Conservation (phyloP, 37 sponge, comb jelly and placozoan species). For the Spongia lamella region DNA sequence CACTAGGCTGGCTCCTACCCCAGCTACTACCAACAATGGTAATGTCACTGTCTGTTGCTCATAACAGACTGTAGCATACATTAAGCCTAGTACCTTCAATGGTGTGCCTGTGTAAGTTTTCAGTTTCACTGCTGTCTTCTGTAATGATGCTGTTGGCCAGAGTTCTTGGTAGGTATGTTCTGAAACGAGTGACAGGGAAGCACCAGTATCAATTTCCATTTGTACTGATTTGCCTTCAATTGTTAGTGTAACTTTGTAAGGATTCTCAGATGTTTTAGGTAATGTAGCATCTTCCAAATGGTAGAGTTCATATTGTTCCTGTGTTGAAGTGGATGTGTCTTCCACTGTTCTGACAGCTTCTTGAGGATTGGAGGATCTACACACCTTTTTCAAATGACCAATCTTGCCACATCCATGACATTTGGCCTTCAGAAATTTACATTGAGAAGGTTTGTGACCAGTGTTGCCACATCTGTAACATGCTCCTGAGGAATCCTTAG, state of each 20-base stretch:
- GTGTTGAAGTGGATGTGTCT: not conserved
- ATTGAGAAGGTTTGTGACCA: not conserved
- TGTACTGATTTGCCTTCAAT: not conserved
- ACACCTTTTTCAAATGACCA: slow-evolving; percentile 5
- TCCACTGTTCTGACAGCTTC: not conserved
- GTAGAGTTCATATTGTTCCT: not conserved
- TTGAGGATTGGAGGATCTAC: not conserved
- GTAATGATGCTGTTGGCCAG: not conserved
- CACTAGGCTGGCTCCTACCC: not conserved
- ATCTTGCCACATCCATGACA: not conserved
- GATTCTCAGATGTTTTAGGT: not conserved
- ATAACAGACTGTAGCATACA: not conserved
- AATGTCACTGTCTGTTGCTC: not conserved
- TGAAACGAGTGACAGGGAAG: not conserved
- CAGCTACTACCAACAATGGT: not conserved
- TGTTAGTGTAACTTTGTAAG: not conserved
- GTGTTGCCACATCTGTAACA: not conserved
- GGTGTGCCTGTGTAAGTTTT: not conserved
- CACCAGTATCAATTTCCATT: not conserved
- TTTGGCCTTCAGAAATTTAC: not conserved
- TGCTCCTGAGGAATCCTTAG: no score
- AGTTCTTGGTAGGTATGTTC: not conserved
- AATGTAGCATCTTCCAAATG: not conserved
- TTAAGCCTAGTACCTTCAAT: not conserved
- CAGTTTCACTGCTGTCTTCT: not conserved